phyloP scores from a whole-genome alignment of 2,888 invertebrate genomes.

The Tineola bisselliella region DNA sequence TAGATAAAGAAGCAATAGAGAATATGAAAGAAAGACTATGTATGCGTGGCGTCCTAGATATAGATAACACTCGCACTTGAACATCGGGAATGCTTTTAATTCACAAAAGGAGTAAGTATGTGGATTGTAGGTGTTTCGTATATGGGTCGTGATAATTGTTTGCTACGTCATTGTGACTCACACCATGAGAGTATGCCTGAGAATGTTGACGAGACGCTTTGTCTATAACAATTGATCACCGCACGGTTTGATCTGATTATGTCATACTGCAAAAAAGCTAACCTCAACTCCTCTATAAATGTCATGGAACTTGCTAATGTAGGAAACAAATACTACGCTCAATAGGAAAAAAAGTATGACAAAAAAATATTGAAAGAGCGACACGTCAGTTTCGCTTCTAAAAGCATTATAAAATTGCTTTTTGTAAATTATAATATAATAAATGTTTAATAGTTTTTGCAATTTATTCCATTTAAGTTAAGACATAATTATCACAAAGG shows the following conservation, averaged over 20 bases:
- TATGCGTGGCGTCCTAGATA: too few species aligned
- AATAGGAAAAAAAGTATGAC: neutral
- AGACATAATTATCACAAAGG: too few species aligned
- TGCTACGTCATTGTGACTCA: slow-evolving; percentile 51
- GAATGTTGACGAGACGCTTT: slow-evolving; percentile 55
- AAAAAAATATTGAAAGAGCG: neutral
- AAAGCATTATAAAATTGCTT: neutral
- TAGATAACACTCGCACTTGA: too few species aligned
- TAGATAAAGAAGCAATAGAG: too few species aligned
- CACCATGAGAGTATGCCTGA: slow-evolving; percentile 35
- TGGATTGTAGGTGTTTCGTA: slow-evolving; percentile 21
- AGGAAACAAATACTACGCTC: neutral
- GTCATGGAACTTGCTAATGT: slow-evolving; percentile 7
- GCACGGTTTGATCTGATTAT: slow-evolving; percentile 54
- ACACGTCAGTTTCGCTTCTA: neutral
- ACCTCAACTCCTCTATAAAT: slow-evolving; percentile 10
- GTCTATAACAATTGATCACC: slow-evolving; percentile 59
- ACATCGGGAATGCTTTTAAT: neutral
- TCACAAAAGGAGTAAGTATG: too few species aligned
- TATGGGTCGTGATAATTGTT: slow-evolving; percentile 37
- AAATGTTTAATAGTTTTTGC: neutral
- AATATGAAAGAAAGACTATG: too few species aligned
- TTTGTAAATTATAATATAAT: neutral
- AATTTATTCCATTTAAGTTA: too few species aligned
- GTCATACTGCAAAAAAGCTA: slow-evolving; percentile 48